A percentile compares a stretch with the other conserved stretches of the same genome.
Evolutionary conservation across 2,113 vertebrate genomes (phyloP).

Genomic region (Callorhinus ursinus): DNA sequence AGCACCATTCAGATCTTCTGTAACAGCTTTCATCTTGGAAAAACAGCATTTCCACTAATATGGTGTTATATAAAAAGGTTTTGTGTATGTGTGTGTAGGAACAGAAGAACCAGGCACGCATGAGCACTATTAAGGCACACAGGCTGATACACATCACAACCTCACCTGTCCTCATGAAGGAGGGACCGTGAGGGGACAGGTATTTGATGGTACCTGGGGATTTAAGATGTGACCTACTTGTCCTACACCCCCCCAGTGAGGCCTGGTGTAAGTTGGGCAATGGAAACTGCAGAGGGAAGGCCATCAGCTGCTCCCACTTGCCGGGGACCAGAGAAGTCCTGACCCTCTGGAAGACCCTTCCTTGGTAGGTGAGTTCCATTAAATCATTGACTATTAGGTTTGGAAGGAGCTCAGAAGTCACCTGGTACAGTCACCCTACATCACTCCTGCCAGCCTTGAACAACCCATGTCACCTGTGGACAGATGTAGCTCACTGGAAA

Average conservation of each 20-base stretch:
- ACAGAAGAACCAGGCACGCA: not conserved
- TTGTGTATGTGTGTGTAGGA: slow-evolving; percentile 41
- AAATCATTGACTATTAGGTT: not conserved
- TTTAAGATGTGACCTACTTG: not conserved
- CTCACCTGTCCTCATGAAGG: not conserved
- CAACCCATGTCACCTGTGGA: not conserved
- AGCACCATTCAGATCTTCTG: slow-evolving; percentile 75
- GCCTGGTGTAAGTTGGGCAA: not conserved
- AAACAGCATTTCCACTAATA: slow-evolving; percentile 75
- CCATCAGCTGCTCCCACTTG: not conserved
- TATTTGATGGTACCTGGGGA: not conserved
- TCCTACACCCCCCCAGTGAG: not conserved
- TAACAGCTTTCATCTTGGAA: slow-evolving; percentile 69
- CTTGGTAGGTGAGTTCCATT: not conserved
- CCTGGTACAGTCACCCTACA: not conserved
- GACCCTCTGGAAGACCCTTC: slow-evolving; percentile 1
- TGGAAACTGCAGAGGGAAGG: not conserved
- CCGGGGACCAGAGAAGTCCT: not conserved
- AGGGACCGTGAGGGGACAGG: not conserved
- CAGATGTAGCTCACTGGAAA: not conserved
- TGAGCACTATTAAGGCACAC: not conserved
- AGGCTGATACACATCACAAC: not conserved
- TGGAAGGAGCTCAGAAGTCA: not conserved
- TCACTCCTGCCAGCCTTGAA: not conserved
- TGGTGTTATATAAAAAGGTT: slow-evolving; percentile 74